Percentiles rank a stretch among this genome's conserved stretches.
Conservation (phyloP, 1,140 invertebrate genomes). For the Diorhabda carinulata region DNA sequence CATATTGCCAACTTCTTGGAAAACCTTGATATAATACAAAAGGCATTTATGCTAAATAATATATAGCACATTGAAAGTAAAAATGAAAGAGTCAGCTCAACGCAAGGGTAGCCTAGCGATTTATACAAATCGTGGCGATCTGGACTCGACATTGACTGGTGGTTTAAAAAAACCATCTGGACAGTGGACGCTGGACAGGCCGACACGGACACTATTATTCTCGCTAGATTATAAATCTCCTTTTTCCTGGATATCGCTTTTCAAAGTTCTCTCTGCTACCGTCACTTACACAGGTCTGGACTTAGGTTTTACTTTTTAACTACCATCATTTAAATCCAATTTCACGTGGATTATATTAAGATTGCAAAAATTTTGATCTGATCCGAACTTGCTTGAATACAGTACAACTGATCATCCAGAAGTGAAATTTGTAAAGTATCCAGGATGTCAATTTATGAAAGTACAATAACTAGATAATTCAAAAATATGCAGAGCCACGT, state of each 20-base stretch:
- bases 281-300: slow-evolving; percentile 21
- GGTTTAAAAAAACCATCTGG: slow-evolving; percentile 24
- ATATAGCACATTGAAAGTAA: not conserved
- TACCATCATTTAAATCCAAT: too few relatives aligned
- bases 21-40: too few relatives aligned
- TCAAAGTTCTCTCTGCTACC: slow-evolving; percentile 33
- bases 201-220: slow-evolving; percentile 34
- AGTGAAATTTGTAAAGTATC: too few relatives aligned
- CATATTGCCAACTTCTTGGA: too few relatives aligned
- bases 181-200: slow-evolving; percentile 11
- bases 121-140: slow-evolving; percentile 30
- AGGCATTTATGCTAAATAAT: not conserved
- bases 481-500: too few relatives aligned
- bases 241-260: slow-evolving; percentile 32
- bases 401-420: too few relatives aligned
- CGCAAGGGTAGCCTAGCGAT: slow-evolving; percentile 30
- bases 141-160: slow-evolving; percentile 35
- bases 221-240: slow-evolving; percentile 29
- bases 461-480: too few relatives aligned
- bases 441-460: too few relatives aligned
- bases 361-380: too few relatives aligned
- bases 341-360: too few relatives aligned
- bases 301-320: not conserved
- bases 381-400: too few relatives aligned
- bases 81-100: slow-evolving; percentile 24